Evolutionary conservation across 1,140 invertebrate genomes (phyloP), one percentile per base, ranked within the genome.

Genomic region (Arctopsyche grandis): DNA sequence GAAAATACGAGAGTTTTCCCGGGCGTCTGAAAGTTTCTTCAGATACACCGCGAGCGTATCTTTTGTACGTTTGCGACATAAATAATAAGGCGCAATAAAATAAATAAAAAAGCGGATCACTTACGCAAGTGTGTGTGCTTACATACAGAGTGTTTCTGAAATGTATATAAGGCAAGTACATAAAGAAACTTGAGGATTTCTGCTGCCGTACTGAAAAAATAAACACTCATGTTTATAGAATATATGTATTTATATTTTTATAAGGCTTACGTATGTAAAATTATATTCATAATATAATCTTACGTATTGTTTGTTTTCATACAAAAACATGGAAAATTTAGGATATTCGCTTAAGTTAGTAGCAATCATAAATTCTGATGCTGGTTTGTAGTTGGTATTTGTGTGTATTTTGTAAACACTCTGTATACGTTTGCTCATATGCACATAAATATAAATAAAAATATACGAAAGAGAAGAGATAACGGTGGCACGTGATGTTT

Each of bases 31-130:
- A 74, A 74, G 43, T 74, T 74, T 74, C 24, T 16, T 38, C 12
- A 52, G 24, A 70, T 26, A 70, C 70, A 52, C 14, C 24, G 70
- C 38, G 16, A 0, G n/a, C 70, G 38, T 74, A 74, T 74, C 70
- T 74, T 52, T 48, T 52, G 70, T 74, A 74, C 70, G 70, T 56
- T 74, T 14, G 44, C 70, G 44, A 74, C 70, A 74, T 74, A 74
- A 74, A 74, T 74, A 74, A 74, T 52, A 74, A 21, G 38, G 19
- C n/a, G 38, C 70, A 74, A 74, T 74, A 74, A 74, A 74, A 74
- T 74, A 74, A 74, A 74, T 74, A 74, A 74, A 70, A 19, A 66
- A 22, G 19, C 19, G 19, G 10, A 66, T 22, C 12, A 66, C 12
- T 66, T 19, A 52, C 48, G 16, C 48, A 52, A 38, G 29, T 38